Base-by-base conservation (phyloP, 2,113 vertebrate genomes). In the Hypomesus transpacificus region DNA sequence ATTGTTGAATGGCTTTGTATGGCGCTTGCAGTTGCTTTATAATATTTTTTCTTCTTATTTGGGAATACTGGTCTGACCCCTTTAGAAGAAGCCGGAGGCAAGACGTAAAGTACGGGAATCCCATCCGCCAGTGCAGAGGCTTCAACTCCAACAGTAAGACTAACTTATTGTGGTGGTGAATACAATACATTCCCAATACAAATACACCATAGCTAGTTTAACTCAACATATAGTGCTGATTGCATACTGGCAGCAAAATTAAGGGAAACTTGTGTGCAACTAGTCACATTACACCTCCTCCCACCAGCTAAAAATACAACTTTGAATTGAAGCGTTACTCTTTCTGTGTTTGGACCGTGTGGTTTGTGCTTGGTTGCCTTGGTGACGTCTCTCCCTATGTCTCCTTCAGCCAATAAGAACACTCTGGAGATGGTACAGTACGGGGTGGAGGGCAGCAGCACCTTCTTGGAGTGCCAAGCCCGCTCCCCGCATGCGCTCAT, bases 391-490 rank as follows among this genome's bases (percentile, higher is more conserved):
- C 79, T 65, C 75, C 20, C 9, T 26, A 71, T 77, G 69, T 83
- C 73, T 79, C 81, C 31, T 62, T 3, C 89, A 98, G 97, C 91
- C 68, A 98, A 95, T 92, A 98, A 95, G 93, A 98, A 96, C 18
- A 81, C 91, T 0, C 88, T 97, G 82, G 95, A 98, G 87, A 94
- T 93, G 0, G 93, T 96, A 73, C 96, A 98, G 89, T 99, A 98
- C 0, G 97, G 95, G 0, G 96, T 99, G 85, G 96, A 96, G 31
- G 96, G 97, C 75, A 98, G 96, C 74, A 95, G 95, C 0, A 95
- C 95, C 68, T 99, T 99, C 87, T 91, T 99, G 34, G 97, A 98
- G 83, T 99, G 97, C 87, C 96, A 97, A 87, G 95, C 96, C 54
- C 95, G 94, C 79, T 98, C 97, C 0, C 97, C 96, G 0, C 96